Evolutionary conservation across 2,113 vertebrate genomes (phyloP).

Genomic region (Puntigrus tetrazona): DNA sequence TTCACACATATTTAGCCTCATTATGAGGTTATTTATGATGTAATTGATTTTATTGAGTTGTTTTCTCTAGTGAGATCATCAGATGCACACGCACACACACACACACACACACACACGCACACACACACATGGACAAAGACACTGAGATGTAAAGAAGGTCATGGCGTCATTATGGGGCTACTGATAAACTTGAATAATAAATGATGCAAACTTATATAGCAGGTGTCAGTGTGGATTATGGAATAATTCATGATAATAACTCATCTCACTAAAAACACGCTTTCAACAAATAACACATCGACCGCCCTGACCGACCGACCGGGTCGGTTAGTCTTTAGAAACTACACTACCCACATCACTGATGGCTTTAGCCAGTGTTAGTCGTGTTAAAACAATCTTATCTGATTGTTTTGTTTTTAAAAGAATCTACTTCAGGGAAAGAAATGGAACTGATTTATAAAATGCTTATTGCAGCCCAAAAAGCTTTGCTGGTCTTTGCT

Average conservation of each 20-base stretch:
- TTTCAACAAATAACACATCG: background rate
- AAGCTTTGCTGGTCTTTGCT: background rate
- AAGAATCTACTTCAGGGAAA: background rate
- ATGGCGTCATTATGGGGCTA: background rate
- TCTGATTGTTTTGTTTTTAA: too few relatives aligned
- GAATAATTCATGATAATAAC: slow-evolving; percentile 12
- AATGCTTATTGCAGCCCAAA: too few relatives aligned
- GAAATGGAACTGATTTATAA: background rate
- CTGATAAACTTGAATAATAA: slow-evolving; percentile 19
- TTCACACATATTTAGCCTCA: background rate
- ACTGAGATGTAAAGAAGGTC: slow-evolving; percentile 18
- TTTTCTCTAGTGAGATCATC: background rate
- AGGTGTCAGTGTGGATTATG: background rate
- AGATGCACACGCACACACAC: background rate
- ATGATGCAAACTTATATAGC: background rate
- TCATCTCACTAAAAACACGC: background rate
- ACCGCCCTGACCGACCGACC: background rate
- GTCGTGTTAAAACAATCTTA: too few relatives aligned
- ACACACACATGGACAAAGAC: background rate
- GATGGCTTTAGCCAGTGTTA: background rate
- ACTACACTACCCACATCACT: background rate
- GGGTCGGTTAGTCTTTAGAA: background rate
- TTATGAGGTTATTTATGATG: background rate
- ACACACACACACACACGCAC: slow-evolving; percentile 17
- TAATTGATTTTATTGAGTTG: background rate